These are phyloP conservation scores for Anguilla anguilla DNA, from an alignment of 2,797 vertebrate species.

Conservation along the genomic window DNA sequence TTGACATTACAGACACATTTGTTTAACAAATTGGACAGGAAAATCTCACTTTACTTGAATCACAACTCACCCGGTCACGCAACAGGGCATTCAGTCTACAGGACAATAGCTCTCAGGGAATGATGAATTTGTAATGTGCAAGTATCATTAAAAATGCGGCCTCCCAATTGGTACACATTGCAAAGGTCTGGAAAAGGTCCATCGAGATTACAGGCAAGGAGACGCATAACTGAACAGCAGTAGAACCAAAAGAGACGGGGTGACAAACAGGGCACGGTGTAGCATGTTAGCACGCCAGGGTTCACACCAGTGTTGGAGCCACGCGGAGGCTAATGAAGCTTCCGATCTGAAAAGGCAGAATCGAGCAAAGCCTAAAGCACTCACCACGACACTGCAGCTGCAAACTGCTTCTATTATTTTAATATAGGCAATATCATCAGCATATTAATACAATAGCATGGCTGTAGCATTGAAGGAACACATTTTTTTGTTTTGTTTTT, in stretches of 20 bases:
- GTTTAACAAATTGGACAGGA: background rate
- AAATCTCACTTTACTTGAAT: background rate
- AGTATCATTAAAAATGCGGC: background rate
- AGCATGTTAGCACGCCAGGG: background rate
- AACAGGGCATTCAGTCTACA: background rate
- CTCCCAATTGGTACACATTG: background rate
- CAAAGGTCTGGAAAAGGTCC: background rate
- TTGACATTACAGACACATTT: background rate
- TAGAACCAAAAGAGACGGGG: background rate
- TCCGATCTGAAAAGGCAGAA: background rate
- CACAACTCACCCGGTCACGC: background rate
- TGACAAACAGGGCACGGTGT: background rate
- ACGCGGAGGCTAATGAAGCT: background rate
- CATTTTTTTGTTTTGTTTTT: background rate
- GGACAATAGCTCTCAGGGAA: background rate
- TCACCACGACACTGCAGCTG: background rate
- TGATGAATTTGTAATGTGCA: background rate
- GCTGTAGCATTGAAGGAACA: background rate
- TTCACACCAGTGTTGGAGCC: background rate
- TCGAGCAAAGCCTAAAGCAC: background rate
- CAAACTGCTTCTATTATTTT: background rate
- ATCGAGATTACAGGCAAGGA: background rate
- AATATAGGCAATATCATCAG: no score
- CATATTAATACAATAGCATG: no score
- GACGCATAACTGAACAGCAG: background rate